phyloP scores from a whole-genome alignment of 2,888 invertebrate species.

The Trachelus troglodyta region DNA sequence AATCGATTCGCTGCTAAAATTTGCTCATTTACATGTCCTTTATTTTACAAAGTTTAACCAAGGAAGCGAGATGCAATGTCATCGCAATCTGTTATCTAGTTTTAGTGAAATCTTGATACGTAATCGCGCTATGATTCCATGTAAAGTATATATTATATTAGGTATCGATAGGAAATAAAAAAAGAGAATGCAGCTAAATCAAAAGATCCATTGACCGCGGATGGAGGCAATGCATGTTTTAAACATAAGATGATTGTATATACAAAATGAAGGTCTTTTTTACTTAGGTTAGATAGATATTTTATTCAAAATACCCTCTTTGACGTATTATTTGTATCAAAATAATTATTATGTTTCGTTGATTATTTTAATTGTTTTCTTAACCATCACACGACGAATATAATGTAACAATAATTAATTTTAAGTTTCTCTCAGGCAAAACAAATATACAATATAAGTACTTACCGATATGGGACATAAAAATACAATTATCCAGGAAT shows the following conservation, averaged over 20 bases:
- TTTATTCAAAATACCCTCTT: too few relatives aligned
- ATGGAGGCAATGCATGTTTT: too few relatives aligned
- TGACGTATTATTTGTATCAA: too few relatives aligned
- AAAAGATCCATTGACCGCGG: conserved; percentile 18
- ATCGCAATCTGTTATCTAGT: conserved; percentile 19
- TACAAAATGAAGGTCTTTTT: conserved; percentile 30
- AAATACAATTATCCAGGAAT: too few relatives aligned
- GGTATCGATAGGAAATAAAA: conserved; percentile 17
- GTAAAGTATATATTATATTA: conserved; percentile 16
- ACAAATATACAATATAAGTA: too few relatives aligned
- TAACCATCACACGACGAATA: too few relatives aligned
- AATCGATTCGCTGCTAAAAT: neutral
- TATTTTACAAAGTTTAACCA: conserved; percentile 17
- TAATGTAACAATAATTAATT: neutral
- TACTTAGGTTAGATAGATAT: conserved; percentile 10
- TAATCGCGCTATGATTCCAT: neutral
- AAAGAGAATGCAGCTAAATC: conserved; percentile 26
- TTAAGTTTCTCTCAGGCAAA: neutral
- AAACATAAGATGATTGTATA: conserved; percentile 29
- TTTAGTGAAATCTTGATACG: conserved; percentile 16
- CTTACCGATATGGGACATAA: too few relatives aligned
- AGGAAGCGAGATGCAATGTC: neutral
- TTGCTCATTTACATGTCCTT: conserved; percentile 6
- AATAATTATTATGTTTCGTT: too few relatives aligned
- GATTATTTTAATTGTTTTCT: too few relatives aligned